A percentile compares a stretch with the other conserved stretches of the same genome.
phyloP scores from a whole-genome alignment of 2,113 vertebrate genomes.

The Balaeniceps rex region DNA sequence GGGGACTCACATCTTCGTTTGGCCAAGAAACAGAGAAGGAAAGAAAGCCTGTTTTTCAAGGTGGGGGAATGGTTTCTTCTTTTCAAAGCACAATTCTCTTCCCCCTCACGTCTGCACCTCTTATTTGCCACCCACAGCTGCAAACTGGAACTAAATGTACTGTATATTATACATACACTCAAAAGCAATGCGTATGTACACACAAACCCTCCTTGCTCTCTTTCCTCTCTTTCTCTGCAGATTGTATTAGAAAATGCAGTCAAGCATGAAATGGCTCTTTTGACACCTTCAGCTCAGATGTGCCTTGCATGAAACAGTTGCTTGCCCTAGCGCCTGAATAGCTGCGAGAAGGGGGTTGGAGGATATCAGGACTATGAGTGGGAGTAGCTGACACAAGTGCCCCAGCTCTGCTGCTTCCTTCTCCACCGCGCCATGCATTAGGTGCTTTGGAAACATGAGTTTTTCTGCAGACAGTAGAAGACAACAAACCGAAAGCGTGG shows the following conservation, averaged over 20 bases:
- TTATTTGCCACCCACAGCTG: constrained; percentile 37
- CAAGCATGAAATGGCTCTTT: constrained; percentile 78
- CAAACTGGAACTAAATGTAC: constrained; percentile 50
- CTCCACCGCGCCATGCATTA: background rate
- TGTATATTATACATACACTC: constrained; percentile 28
- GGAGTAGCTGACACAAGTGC: background rate
- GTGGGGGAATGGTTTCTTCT: background rate
- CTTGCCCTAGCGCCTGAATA: background rate
- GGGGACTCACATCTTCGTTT: background rate
- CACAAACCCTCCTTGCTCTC: background rate
- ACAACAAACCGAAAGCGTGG: background rate
- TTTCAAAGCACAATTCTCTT: background rate
- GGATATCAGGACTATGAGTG: background rate
- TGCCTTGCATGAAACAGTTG: constrained; percentile 51
- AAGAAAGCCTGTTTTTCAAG: background rate
- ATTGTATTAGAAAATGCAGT: constrained; percentile 74
- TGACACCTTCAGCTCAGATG: constrained; percentile 64
- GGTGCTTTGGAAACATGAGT: background rate
- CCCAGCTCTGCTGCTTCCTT: background rate
- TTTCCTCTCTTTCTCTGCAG: background rate
- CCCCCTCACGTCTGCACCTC: background rate
- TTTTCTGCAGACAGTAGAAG: background rate
- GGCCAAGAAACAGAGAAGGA: background rate
- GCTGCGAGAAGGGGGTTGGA: background rate
- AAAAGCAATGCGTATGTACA: background rate